Evolutionary conservation across 2,888 invertebrate genomes (phyloP).

Genomic region (Drosophila mimetica): DNA sequence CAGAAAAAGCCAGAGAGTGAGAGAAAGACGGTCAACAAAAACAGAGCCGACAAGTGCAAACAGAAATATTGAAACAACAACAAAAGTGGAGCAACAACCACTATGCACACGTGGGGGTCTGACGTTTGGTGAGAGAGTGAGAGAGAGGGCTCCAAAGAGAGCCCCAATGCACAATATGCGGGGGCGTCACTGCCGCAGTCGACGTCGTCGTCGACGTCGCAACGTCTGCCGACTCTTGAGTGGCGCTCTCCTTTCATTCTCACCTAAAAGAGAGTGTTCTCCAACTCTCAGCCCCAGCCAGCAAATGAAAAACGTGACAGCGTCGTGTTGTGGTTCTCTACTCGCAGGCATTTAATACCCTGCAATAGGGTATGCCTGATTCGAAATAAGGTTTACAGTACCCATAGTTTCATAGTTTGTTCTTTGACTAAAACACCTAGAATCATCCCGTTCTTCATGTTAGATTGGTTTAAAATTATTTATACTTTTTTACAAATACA

Average conservation of each 20-base stretch:
- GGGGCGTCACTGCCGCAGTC: constrained; percentile 32
- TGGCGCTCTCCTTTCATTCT: neutral
- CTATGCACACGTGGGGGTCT: constrained; percentile 71
- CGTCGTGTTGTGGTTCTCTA: constrained; percentile 65
- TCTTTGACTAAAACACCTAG: neutral
- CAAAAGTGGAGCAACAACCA: constrained; percentile 46
- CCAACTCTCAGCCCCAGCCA: constrained; percentile 19
- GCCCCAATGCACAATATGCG: constrained; percentile 37
- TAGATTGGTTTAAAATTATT: no score
- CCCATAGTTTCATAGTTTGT: no score
- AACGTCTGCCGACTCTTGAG: constrained; percentile 51
- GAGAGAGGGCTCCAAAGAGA: constrained; percentile 20
- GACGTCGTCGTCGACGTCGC: constrained; percentile 16
- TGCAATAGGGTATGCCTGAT: neutral
- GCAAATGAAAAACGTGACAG: constrained; percentile 72
- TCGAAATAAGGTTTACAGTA: neutral
- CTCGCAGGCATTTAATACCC: constrained; percentile 34
- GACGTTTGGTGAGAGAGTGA: constrained; percentile 12
- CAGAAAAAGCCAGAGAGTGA: constrained; percentile 49
- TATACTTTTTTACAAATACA: no score
- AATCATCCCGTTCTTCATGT: no score
- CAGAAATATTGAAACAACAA: constrained; percentile 33
- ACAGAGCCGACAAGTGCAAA: constrained; percentile 68
- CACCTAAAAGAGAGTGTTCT: constrained; percentile 19
- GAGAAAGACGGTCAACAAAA: constrained; percentile 32